phyloP scores from a whole-genome alignment of 2,797 vertebrate genomes.

The Mus minutoides region DNA sequence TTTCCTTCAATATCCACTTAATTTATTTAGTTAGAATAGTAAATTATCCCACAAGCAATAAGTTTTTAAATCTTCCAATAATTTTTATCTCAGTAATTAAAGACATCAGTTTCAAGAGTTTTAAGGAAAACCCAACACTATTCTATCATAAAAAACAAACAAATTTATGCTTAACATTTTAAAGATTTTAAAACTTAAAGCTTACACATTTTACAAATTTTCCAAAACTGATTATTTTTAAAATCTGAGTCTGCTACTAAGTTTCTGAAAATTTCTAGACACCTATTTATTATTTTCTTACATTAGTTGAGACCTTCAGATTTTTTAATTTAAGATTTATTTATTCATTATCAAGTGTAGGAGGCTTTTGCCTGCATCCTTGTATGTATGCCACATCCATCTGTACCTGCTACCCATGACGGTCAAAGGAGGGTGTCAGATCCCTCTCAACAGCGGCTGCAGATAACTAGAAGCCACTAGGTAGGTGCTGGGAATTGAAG shows the following conservation, averaged over 20 bases:
- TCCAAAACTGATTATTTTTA: slow-evolving; percentile 36
- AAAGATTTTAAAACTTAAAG: slow-evolving; percentile 54
- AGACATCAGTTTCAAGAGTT: slow-evolving; percentile 12
- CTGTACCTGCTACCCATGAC: neutral
- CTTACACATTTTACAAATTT: slow-evolving; percentile 30
- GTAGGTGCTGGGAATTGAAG: neutral
- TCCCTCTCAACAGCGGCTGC: neutral
- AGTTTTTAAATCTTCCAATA: slow-evolving; percentile 46
- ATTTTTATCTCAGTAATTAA: slow-evolving; percentile 56
- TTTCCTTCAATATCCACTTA: slow-evolving; percentile 35
- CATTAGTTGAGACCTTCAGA: neutral
- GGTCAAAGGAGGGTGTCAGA: neutral
- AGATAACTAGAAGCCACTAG: neutral
- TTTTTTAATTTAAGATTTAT: slow-evolving; percentile 11
- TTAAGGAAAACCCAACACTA: slow-evolving; percentile 59
- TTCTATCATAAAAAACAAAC: slow-evolving; percentile 58
- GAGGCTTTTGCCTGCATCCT: neutral
- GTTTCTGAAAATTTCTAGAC: slow-evolving; percentile 29
- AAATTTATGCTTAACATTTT: slow-evolving; percentile 7
- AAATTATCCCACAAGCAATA: neutral
- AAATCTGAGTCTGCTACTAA: slow-evolving; percentile 10
- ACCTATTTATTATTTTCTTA: slow-evolving; percentile 20
- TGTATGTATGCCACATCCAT: neutral
- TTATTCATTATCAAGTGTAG: neutral
- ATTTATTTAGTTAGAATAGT: slow-evolving; percentile 55